Evolutionary conservation across 2,888 invertebrate genomes (phyloP).

Genomic region (Limnephilus auricula): DNA sequence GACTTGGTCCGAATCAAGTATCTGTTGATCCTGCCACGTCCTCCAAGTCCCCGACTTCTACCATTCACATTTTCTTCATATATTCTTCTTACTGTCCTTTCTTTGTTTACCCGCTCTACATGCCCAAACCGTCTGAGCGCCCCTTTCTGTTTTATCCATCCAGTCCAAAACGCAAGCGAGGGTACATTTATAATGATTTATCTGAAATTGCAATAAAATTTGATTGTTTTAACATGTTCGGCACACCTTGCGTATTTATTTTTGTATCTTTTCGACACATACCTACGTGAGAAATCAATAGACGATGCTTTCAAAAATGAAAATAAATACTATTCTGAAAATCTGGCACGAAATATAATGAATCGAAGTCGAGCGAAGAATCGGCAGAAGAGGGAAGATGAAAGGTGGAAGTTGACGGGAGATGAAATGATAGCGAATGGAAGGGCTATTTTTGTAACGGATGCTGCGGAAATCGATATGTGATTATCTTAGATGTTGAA

Average conservation of each 20-base stretch:
- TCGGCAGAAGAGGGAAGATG: background rate
- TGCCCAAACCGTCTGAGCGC: too few relatives aligned
- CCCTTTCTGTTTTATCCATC: too few relatives aligned
- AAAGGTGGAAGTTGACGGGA: background rate
- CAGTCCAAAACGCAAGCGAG: too few relatives aligned
- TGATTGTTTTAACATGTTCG: background rate
- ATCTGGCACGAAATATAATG: background rate
- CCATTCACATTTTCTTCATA: too few relatives aligned
- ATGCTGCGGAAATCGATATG: background rate
- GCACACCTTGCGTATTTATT: background rate
- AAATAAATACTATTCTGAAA: background rate
- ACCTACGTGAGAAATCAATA: background rate
- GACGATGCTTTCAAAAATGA: background rate
- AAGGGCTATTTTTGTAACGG: background rate
- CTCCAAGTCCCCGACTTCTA: too few relatives aligned
- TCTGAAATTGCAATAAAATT: background rate
- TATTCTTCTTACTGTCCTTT: too few relatives aligned
- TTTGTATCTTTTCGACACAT: background rate
- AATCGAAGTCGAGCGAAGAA: background rate
- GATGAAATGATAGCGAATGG: background rate
- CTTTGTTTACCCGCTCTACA: too few relatives aligned
- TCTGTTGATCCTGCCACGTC: too few relatives aligned
- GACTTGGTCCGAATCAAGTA: too few relatives aligned
- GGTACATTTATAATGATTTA: too few relatives aligned
- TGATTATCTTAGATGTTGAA: background rate